Base-by-base conservation (phyloP, 2,797 vertebrate species). In the Paratrypauchen microcephalus region DNA sequence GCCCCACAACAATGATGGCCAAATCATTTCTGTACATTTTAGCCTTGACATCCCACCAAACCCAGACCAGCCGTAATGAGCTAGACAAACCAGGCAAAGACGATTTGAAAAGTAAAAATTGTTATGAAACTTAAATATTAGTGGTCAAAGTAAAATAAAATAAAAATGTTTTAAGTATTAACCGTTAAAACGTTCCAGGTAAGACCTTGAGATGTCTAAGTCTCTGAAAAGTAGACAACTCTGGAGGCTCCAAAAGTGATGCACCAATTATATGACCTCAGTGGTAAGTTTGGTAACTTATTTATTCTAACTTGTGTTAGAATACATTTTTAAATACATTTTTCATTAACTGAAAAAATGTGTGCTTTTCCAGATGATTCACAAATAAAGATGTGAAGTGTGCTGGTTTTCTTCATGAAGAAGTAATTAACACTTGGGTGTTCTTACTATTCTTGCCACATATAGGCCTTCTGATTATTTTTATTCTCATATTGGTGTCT, bases 231-330 rank as follows among this genome's bases (percentile, higher is more conserved):
- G 30, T 30, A 41, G 39, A 41, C 39, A 13, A 2, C 12, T 41
- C 2, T 13, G 62, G 24, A 0, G 75, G 62, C 9, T 68, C 60
- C 60, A 76, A 76, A 71, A 0, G 24, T 0, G 3, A 67, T 15
- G 79, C 84, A 30, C 73, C 28, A 23, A 4, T 75, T 61, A 79
- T 86, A 82, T 74, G 4, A 2, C 19, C 0, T 60, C 0, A 63
- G 76, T 1, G 82, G 86, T 88, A 60, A 82, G 83, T 3, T 30
- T 16, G 6, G 19, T 23, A 32, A 32, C 6, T 32, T 32, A 6
- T 32, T 32, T 39, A 16, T 57, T 56, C 23, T 15, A 21, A 54
- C 50, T 18, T 1, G 28, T 18, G 26, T n/a, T n/a, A n/a, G n/a
- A n/a, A n/a, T n/a, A n/a, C n/a, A 16, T 39, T 58, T 58, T 71